Percentiles rank a stretch among this genome's conserved stretches.
These are phyloP conservation scores for Acanthisitta chloris DNA, from an alignment of 2,113 vertebrate species.

Conservation along the genomic window DNA sequence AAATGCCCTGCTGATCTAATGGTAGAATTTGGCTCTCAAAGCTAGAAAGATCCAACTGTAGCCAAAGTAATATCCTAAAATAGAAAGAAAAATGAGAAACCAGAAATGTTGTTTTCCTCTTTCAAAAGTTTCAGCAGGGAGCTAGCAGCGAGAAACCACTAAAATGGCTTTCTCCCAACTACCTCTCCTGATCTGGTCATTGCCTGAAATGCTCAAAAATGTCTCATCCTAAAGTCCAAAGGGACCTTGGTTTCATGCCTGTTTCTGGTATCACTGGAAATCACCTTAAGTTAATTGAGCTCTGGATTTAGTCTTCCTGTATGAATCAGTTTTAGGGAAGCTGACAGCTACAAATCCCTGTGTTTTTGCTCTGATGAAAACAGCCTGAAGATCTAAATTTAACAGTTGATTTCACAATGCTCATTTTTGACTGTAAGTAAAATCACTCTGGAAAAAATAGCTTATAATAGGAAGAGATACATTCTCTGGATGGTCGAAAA, in stretches of 20 bases:
- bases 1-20: constrained; percentile 29
- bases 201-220: neutral
- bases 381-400: constrained; percentile 55
- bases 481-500: neutral
- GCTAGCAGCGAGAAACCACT: neutral
- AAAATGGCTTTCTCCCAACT: neutral
- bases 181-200: neutral
- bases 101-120: constrained; percentile 60
- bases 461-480: neutral
- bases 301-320: constrained; percentile 3
- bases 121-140: constrained; percentile 39
- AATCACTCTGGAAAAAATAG: constrained; percentile 38
- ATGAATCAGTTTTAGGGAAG: constrained; percentile 31
- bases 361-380: constrained; percentile 58
- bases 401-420: constrained; percentile 55
- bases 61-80: constrained; percentile 60
- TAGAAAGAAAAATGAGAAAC: constrained; percentile 65
- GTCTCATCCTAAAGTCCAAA: neutral
- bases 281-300: neutral
- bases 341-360: constrained; percentile 23
- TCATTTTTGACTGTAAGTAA: constrained; percentile 47
- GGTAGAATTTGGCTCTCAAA: constrained; percentile 38
- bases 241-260: neutral
- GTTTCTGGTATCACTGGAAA: neutral
- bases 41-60: constrained; percentile 51